Base-by-base conservation (phyloP, 2,113 vertebrate species). In the Zosterops borbonicus region DNA sequence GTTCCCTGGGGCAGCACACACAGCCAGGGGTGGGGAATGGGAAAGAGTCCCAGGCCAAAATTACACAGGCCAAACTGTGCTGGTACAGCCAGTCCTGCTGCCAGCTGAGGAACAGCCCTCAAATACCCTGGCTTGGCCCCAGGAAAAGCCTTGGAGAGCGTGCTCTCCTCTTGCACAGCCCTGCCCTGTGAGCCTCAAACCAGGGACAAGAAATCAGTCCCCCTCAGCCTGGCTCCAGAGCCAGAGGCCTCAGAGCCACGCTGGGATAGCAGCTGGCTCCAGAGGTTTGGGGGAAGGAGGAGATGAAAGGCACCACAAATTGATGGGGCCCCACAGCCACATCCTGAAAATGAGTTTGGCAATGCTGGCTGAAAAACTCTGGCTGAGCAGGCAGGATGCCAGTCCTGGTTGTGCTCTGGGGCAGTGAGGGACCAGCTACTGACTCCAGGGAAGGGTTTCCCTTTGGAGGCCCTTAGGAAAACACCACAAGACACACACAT, bases 1-100 rank as follows among this genome's bases (percentile, higher is more conserved):
- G 23, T 23, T 80, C 90, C 63, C 71, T 1, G 0, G 78, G n/a
- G 78, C 5, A 4, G 67, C 90, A 80, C 49, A 46, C 4, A 27
- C 31, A 86, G 59, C 49, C 63, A 74, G 50, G 58, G 90, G 82
- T 2, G 12, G 85, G 58, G 85, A 94, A 77, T 3, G 59, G 82
- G 79, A 94, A 93, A 29, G 31, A 83, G 64, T 76, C 85, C 83
- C 92, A 94, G 67, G 83, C 79, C 94, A 90, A 94, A 96, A 95
- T 95, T 90, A 96, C 53, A 93, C 41, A 64, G 94, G 83, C 67
- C 94, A 94, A 93, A 74, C 33, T 46, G 85, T 80, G 96, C 94
- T 90, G 88, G 92, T 92, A 96, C 95, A 93, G 90, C 37, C 35
- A 28, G 94, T 95, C 90, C 83, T 0, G 0, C 31, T 1, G 63